Evolutionary conservation across 2,113 vertebrate species (phyloP), one percentile per base, ranked within the genome.

Genomic region (Monarcha castaneiventris): DNA sequence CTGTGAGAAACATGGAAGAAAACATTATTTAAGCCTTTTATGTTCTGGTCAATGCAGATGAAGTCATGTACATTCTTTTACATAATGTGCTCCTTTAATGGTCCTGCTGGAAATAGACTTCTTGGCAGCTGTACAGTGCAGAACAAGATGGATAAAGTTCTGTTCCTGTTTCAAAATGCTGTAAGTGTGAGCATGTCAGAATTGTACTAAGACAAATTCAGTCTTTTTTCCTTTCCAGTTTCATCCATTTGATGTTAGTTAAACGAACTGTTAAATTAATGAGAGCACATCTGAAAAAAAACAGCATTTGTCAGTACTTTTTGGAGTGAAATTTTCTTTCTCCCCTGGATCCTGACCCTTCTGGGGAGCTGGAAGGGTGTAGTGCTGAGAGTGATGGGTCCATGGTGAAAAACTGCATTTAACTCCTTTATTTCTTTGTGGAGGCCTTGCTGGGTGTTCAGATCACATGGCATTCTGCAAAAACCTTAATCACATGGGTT

Each of bases 51-150:
- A 93, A n/a, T 84, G 74, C 74, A 74, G 78, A 87, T 90, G 79
- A 96, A 93, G 69, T 95, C 26, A 86, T 66, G 66, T 87, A 81
- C 48, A 71, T 86, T 87, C 69, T 87, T 88, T 83, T 83, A 90
- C 59, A 61, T 96, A 64, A 81, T 84, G 33, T 89, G 27, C 22
- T 72, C 26, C 66, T 90, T 92, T 93, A 87, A 79, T 76, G 66
- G 39, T 95, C 71, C 37, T 92, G 44, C 58, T 92, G 66, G 39
- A 95, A 90, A 75, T 74, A 77, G 71, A 56, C 72, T 87, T 92
- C 39, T 93, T 94, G 93, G 86, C 88, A 93, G 94, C 87, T 87
- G 43, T 84, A 74, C 58, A 79, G 51, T 63, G 55, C 59, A 87
- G 58, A 82, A n/a, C 83, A 74, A 75, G 74, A 79, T 90, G 63